A percentile compares a stretch with the other conserved stretches of the same genome.
phyloP scores from a whole-genome alignment of 2,797 vertebrate species.

The Garrulus glandarius region DNA sequence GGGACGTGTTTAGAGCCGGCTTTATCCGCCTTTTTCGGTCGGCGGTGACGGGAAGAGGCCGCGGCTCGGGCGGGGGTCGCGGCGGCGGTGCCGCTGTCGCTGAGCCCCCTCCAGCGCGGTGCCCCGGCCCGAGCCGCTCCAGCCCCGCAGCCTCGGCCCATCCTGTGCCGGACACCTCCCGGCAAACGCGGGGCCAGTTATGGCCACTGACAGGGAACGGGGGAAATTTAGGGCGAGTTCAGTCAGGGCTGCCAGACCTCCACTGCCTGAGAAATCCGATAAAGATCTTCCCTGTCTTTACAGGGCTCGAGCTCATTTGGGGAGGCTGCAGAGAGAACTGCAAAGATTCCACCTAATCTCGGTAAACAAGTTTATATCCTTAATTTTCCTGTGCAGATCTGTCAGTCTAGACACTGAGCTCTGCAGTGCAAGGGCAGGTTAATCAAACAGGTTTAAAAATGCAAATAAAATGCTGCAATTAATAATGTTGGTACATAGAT shows the following conservation, averaged over 20 bases:
- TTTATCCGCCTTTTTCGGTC: no score
- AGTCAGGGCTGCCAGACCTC: neutral
- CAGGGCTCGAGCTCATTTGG: neutral
- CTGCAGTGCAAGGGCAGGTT: neutral
- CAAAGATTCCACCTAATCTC: neutral
- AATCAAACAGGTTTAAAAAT: neutral
- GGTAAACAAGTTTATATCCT: neutral
- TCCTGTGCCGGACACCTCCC: no score
- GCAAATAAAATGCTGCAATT: neutral
- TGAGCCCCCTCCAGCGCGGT: slow-evolving; percentile 66
- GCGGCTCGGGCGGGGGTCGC: no score
- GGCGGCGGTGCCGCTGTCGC: neutral
- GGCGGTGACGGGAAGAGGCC: no score
- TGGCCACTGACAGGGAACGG: slow-evolving; percentile 25
- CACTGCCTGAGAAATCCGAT: neutral
- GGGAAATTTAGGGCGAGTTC: neutral
- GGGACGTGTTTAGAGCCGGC: no score
- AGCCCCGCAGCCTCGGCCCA: neutral
- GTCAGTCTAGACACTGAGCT: neutral
- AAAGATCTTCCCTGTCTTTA: neutral
- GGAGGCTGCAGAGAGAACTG: neutral
- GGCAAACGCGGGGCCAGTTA: neutral
- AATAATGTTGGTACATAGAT: neutral
- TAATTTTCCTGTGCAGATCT: neutral
- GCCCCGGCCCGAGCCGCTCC: neutral